Conservation (phyloP, 2,797 vertebrate species). For the Fistularia commersonii region DNA sequence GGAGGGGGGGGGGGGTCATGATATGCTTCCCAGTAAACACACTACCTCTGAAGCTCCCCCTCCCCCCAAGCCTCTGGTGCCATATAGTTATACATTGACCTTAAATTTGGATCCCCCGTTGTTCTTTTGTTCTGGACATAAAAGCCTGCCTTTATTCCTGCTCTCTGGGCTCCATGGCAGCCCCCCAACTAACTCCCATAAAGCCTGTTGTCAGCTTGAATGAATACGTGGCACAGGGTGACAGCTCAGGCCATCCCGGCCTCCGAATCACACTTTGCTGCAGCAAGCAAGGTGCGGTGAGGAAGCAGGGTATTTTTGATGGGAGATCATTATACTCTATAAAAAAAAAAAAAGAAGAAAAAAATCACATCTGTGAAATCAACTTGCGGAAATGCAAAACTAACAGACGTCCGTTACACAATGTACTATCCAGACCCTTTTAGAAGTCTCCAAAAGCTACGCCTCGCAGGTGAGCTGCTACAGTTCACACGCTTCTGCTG, state of each 20-base stretch:
- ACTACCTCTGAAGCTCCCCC: slow-evolving; percentile 28
- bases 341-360: too few species aligned
- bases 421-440: too few species aligned
- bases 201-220: slow-evolving; percentile 62
- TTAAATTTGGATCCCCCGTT: slow-evolving; percentile 70
- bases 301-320: too few species aligned
- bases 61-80: slow-evolving; percentile 32
- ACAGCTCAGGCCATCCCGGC: slow-evolving; percentile 24
- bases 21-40: too few species aligned
- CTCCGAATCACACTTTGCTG: slow-evolving; percentile 25
- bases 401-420: too few species aligned
- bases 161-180: slow-evolving; percentile 44
- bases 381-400: too few species aligned
- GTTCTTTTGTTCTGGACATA: slow-evolving; percentile 64
- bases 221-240: slow-evolving; percentile 59
- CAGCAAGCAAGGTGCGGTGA: slow-evolving; percentile 17
- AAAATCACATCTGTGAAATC: too few species aligned
- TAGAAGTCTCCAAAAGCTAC: too few species aligned
- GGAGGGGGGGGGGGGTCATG: too few species aligned
- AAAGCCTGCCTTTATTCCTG: slow-evolving; percentile 57
- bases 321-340: too few species aligned
- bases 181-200: slow-evolving; percentile 56
- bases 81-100: slow-evolving; percentile 66
- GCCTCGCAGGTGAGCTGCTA: too few species aligned
- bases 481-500: too few species aligned